Evolutionary conservation across 2,888 invertebrate genomes (phyloP).

Genomic region (Cotesia congregata): DNA sequence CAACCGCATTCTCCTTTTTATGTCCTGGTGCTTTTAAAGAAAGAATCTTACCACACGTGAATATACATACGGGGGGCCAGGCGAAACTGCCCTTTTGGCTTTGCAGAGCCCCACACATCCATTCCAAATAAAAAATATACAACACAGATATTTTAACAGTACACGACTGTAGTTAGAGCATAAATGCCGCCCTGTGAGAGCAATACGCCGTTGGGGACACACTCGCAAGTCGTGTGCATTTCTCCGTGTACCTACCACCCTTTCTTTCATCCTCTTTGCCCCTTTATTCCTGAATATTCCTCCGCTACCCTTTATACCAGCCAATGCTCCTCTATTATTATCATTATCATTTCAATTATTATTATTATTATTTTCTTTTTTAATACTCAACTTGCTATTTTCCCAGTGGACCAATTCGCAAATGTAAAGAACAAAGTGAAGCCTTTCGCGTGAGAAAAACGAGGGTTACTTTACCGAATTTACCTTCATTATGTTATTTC

Average conservation of each 20-base stretch:
- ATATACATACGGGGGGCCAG: slow-evolving; percentile 17
- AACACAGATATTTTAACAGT: slow-evolving; percentile 24
- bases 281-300: not conserved
- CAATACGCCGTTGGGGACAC: slow-evolving; percentile 31
- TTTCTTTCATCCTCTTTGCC: slow-evolving; percentile 20
- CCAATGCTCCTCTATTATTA: not conserved
- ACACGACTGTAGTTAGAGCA: slow-evolving; percentile 43
- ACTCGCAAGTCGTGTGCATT: slow-evolving; percentile 25
- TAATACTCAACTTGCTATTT: slow-evolving; percentile 10
- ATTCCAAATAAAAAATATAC: slow-evolving; percentile 11
- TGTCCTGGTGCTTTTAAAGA: slow-evolving; percentile 24
- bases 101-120: slow-evolving; percentile 16
- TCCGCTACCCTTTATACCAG: not conserved
- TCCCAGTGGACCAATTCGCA: slow-evolving; percentile 40
- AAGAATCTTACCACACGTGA: slow-evolving; percentile 25
- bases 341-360: not conserved
- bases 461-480: slow-evolving; percentile 24
- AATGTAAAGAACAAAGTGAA: slow-evolving; percentile 36
- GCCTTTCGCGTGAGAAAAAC: slow-evolving; percentile 36
- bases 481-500: slow-evolving; percentile 4
- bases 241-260: not conserved
- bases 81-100: slow-evolving; percentile 37
- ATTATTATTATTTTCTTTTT: not conserved
- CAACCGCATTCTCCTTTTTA: slow-evolving; percentile 35
- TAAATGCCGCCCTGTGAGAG: slow-evolving; percentile 46